A percentile compares a stretch with the other conserved stretches of the same genome.
phyloP scores from a whole-genome alignment of 2,888 invertebrate species.

The Apomyelois bistriatella region DNA sequence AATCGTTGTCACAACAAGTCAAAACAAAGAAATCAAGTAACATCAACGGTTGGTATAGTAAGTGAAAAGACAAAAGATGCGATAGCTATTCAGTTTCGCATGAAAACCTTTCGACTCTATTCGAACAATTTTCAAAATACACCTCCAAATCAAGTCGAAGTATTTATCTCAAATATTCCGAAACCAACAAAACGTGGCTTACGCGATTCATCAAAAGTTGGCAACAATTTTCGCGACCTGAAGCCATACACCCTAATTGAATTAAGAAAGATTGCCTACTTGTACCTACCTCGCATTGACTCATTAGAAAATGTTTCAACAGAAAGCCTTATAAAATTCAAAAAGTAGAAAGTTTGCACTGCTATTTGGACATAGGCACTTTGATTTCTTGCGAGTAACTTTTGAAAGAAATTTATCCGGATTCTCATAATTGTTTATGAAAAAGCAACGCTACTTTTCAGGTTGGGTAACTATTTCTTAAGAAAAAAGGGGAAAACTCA shows the following conservation, averaged over 20 bases:
- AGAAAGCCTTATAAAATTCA: slow-evolving; percentile 20
- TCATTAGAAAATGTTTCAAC: slow-evolving; percentile 9
- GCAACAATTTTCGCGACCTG: slow-evolving; percentile 21
- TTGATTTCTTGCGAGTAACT: neutral
- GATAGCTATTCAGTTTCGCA: too few species aligned
- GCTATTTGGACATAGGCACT: neutral
- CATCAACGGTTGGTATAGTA: too few species aligned
- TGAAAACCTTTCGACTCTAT: too few species aligned
- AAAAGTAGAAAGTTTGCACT: neutral
- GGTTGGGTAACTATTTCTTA: neutral
- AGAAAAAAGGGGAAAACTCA: neutral
- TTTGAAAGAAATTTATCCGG: neutral
- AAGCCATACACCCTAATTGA: slow-evolving; percentile 34
- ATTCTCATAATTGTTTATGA: neutral
- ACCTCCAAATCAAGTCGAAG: neutral
- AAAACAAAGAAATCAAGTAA: too few species aligned
- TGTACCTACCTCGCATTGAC: neutral
- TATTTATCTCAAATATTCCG: neutral
- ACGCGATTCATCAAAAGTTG: slow-evolving; percentile 17
- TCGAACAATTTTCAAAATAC: too few species aligned
- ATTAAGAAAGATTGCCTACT: slow-evolving; percentile 30
- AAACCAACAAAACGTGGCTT: neutral
- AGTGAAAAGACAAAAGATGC: too few species aligned
- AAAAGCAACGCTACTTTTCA: neutral
- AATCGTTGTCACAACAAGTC: too few species aligned